These are phyloP conservation scores for Campylorhamphus procurvoides DNA, from an alignment of 2,113 vertebrate genomes.

Conservation along the genomic window DNA sequence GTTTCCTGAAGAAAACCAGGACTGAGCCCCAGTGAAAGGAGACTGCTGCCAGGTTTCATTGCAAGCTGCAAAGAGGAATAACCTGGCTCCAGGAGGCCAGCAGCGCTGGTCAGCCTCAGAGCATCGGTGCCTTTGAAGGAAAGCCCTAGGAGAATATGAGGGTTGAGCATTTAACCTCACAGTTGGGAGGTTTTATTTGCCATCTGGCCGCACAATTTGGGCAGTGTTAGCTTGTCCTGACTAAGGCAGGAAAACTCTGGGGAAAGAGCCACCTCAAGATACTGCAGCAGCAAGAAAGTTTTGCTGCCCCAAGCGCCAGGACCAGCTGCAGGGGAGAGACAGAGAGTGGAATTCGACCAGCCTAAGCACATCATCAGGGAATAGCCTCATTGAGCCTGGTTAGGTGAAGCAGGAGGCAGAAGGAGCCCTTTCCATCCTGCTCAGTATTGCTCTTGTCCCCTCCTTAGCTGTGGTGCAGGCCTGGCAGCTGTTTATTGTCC, in stretches of 20 bases:
- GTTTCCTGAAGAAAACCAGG: background rate
- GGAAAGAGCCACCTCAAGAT: background rate
- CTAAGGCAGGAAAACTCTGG: background rate
- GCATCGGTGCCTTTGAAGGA: background rate
- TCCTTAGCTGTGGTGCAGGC: accelerated
- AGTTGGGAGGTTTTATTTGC: background rate
- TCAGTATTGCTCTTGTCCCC: accelerated
- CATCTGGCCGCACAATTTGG: background rate
- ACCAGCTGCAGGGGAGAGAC: background rate
- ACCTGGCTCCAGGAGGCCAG: accelerated
- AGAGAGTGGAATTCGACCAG: background rate
- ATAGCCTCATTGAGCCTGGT: background rate
- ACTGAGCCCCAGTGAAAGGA: background rate
- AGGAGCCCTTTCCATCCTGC: background rate
- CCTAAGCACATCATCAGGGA: background rate
- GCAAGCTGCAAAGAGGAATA: background rate
- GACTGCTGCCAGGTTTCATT: background rate
- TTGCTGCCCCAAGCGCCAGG: background rate
- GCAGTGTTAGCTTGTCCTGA: background rate
- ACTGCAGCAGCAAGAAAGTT: background rate
- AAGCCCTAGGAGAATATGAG: background rate
- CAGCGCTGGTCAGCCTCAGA: background rate
- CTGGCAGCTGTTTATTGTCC: accelerated
- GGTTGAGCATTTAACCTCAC: background rate
- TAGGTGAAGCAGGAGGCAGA: background rate